Evolutionary conservation across 2,797 vertebrate genomes (phyloP), one percentile per base, ranked within the genome.

Genomic region (Gallirallus australis): DNA sequence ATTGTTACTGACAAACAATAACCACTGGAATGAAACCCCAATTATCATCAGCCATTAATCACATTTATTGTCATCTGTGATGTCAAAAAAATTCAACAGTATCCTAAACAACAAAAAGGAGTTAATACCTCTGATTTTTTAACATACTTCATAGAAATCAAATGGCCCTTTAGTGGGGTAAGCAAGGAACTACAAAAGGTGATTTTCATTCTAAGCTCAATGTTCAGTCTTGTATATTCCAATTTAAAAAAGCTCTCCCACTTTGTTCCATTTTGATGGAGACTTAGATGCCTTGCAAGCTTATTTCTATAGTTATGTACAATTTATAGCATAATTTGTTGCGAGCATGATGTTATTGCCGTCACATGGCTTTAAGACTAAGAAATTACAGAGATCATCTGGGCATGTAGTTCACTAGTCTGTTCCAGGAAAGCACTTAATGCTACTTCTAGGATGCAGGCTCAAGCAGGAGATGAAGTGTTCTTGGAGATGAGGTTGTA

Each of bases 11-110:
- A 98, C 98, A 98, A 98, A 98, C 97, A 98, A 97, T 98, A 98
- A 98, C 97, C 97, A 97, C 95, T 98, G 97, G 97, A 98, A 98
- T 97, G 98, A 97, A 99, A 98, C 97, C 98, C 96, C 95, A 98
- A 98, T 99, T 98, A 98, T 97, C 97, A 95, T 96, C 94, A 89
- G 96, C 96, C 97, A 98, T 99, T 98, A 98, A 98, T 99, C 98
- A 98, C 95, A 98, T 98, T 98, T 98, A 98, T 97, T 98, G 98
- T 98, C 97, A 97, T 92, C 94, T 94, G 95, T 96, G 93, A 97
- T 97, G 97, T 98, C 95, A 98, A 97, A 97, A 98, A 98, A 98
- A 94, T 83, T 97, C 90, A 94, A 83, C 95, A 97, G 87, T 77
- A 89, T 84, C 94, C 90, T 92, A 96, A 98, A 97, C 72, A 97